phyloP scores from a whole-genome alignment of 2,113 vertebrate genomes.

The Gavialis gangeticus region DNA sequence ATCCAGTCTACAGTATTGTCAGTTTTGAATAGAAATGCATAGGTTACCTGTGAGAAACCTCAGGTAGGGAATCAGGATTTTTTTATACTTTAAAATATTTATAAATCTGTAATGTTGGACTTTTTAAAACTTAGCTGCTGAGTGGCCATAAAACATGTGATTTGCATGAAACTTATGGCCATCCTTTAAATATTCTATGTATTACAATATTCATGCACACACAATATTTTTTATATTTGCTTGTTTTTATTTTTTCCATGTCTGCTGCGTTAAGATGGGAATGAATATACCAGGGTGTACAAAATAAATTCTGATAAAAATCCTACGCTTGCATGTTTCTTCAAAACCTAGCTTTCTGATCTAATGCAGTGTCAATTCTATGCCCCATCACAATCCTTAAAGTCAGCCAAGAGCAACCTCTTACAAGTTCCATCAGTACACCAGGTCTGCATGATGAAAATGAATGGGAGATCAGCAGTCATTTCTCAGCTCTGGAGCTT shows the following conservation, averaged over 20 bases:
- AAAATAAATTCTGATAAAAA: neutral
- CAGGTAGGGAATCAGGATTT: neutral
- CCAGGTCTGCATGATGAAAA: no score
- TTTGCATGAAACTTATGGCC: neutral
- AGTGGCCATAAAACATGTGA: neutral
- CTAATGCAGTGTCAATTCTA: neutral
- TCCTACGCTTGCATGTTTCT: no score
- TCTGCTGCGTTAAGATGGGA: neutral
- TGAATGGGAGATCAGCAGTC: no score
- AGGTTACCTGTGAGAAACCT: neutral
- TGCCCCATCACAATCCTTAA: no score
- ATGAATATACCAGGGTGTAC: neutral
- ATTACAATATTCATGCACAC: neutral
- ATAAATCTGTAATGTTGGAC: neutral
- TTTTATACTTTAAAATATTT: neutral
- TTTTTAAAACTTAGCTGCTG: neutral
- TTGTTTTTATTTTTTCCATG: neutral
- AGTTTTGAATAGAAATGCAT: neutral
- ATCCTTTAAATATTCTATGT: neutral
- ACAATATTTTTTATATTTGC: neutral
- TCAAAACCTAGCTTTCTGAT: neutral
- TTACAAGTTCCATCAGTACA: no score
- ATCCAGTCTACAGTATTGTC: neutral
- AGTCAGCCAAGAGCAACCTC: no score
- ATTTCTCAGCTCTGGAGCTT: no score